These are phyloP conservation scores for Pammene aurita DNA, from an alignment of 2,888 invertebrate species.

Conservation along the genomic window DNA sequence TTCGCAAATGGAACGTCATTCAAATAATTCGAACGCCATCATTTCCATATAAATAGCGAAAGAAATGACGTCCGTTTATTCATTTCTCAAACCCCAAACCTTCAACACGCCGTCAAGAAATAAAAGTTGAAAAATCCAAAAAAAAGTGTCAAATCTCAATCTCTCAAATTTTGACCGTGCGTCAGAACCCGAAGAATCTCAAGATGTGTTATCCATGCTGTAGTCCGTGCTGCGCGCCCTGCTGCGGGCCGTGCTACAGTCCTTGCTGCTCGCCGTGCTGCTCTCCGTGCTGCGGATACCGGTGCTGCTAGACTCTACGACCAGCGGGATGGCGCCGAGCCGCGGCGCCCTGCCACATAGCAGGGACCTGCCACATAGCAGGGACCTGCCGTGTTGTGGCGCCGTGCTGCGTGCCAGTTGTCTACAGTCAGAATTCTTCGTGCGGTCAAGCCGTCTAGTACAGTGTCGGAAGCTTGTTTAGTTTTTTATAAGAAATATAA, in stretches of 20 bases:
- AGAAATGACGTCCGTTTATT: not conserved
- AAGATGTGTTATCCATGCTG: conserved; percentile 18
- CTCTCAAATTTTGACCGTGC: conserved; percentile 2
- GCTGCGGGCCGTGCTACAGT: conserved; percentile 48
- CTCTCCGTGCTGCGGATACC: conserved; percentile 5
- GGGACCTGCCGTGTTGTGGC: not conserved
- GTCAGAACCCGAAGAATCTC: conserved; percentile 13
- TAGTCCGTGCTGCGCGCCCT: conserved; percentile 43
- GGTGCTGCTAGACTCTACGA: not conserved
- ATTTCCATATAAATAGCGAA: conserved; percentile 7
- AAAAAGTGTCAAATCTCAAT: conserved; percentile 13
- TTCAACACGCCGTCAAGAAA: not conserved
- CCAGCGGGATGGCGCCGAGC: not conserved
- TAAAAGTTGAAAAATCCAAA: conserved; percentile 3
- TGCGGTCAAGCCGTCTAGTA: conserved; percentile 38
- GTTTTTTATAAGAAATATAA: conserved; percentile 35
- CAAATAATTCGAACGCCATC: conserved; percentile 9
- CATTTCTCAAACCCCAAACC: conserved; percentile 13
- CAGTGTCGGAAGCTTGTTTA: conserved; percentile 35
- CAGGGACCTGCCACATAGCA: too few relatives aligned
- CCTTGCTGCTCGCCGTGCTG: conserved; percentile 55
- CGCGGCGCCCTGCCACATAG: too few relatives aligned
- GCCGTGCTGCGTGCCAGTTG: not conserved
- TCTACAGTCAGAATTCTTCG: conserved; percentile 45
- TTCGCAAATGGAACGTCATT: not conserved